These are phyloP conservation scores for Rattus norvegicus DNA, from an alignment of 2,113 vertebrate species.

Conservation along the genomic window GRCr8 NC_086029.1:44830001-44830500, in stretches of 20 bases:
- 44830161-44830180: neutral
- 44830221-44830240: neutral
- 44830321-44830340: neutral
- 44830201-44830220: neutral
- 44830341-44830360: neutral
- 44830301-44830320: slow-evolving; percentile 4
- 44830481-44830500: neutral
- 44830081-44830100: neutral
- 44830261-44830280: neutral
- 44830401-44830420: neutral
- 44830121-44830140: neutral
- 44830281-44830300: slow-evolving; percentile 29
- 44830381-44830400: neutral
- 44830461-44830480: neutral
- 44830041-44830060: neutral
- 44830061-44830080: neutral
- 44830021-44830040: neutral
- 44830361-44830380: slow-evolving; percentile 4
- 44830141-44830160: neutral
- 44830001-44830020: neutral
- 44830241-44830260: neutral
- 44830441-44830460: neutral
- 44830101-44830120: neutral
- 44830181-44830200: neutral
- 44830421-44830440: neutral